Evolutionary conservation across 2,797 vertebrate species (phyloP), one percentile per base, ranked within the genome.

Genomic region (Holocentrus rufus): DNA sequence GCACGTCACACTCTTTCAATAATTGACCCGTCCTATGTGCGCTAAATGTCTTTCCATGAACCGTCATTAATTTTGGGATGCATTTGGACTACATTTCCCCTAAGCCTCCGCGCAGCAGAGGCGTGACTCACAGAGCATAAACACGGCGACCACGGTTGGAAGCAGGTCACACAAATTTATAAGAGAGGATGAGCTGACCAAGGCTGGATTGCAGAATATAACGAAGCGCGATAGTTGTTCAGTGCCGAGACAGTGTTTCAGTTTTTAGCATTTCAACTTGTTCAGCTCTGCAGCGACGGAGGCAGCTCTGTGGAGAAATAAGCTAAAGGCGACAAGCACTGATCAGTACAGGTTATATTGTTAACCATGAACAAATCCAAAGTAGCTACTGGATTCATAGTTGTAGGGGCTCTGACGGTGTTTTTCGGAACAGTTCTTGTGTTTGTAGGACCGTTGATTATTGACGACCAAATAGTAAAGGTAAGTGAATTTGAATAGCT

Each of bases 391-490:
- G 88, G 86, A 0, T 90, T 93, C 44, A 25, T 82, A 0, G 87
- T 91, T 0, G 46, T 65, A 0, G 93, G 94, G 0, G 74, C 80
- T 1, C 60, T 91, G 2, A 9, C 67, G 0, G 67, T 91, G 0
- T 30, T 90, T 2, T 87, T 93, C 1, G 94, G 94, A 23, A 72
- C 55, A 0, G 22, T 92, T 2, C 55, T 95, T 0, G 57, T 87
- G 0, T 91, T 94, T 52, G 91, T 93, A 25, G 91, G 93, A 34
- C 94, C 93, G 0, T 10, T 92, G 10, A 77, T 95, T 52, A 90
- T 95, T 77, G 84, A 94, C 49, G 89, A 93, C 7, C 93, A 94
- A 49, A 89, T 95, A 17, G 85, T 88, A 2, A 94, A 95, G 93
- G 94, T 95, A 83, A 91, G 93, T 63, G 1, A 1, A 7, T 7